Percentiles rank a stretch among this genome's conserved stretches.
These are phyloP conservation scores for Thrips palmi DNA, from an alignment of 1,140 invertebrate species.

Conservation along the genomic window DNA sequence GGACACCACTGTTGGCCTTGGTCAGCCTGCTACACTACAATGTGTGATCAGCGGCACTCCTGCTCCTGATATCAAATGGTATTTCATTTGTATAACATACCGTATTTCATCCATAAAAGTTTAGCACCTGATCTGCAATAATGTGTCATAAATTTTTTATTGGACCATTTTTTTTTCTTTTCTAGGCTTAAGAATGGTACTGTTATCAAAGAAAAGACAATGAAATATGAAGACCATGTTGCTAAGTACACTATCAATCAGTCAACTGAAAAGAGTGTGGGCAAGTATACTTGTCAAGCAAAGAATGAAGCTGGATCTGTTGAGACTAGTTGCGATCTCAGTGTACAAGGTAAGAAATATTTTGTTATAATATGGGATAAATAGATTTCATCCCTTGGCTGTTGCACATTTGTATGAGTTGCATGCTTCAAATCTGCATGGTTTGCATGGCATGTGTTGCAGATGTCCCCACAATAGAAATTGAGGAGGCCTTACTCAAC, in stretches of 20 bases:
- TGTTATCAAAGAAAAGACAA: constrained; percentile 25
- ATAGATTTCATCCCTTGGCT: not conserved
- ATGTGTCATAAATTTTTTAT: not conserved
- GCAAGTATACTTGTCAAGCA: constrained; percentile 49
- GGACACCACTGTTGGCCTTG: constrained; percentile 32
- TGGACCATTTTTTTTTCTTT: constrained; percentile 7
- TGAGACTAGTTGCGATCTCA: constrained; percentile 44
- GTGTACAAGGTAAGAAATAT: constrained; percentile 30
- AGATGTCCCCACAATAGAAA: constrained; percentile 40
- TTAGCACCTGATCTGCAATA: constrained; percentile 1
- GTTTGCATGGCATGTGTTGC: constrained; percentile 10
- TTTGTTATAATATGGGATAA: not conserved
- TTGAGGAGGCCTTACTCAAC: constrained; percentile 35
- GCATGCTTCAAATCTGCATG: not conserved
- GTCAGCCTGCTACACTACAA: constrained; percentile 41
- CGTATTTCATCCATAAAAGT: not conserved
- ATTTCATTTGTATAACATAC: constrained; percentile 16
- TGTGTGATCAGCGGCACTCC: constrained; percentile 68
- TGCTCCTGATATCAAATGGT: constrained; percentile 68
- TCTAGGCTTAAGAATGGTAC: constrained; percentile 28
- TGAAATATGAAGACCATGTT: constrained; percentile 50
- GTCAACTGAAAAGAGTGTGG: constrained; percentile 39
- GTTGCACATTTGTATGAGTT: not conserved
- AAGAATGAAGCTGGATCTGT: constrained; percentile 50
- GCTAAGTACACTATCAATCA: constrained; percentile 50